A percentile compares a stretch with the other conserved stretches of the same genome.
Evolutionary conservation across 2,888 invertebrate genomes (phyloP).

Genomic region (Apodemia mormo): DNA sequence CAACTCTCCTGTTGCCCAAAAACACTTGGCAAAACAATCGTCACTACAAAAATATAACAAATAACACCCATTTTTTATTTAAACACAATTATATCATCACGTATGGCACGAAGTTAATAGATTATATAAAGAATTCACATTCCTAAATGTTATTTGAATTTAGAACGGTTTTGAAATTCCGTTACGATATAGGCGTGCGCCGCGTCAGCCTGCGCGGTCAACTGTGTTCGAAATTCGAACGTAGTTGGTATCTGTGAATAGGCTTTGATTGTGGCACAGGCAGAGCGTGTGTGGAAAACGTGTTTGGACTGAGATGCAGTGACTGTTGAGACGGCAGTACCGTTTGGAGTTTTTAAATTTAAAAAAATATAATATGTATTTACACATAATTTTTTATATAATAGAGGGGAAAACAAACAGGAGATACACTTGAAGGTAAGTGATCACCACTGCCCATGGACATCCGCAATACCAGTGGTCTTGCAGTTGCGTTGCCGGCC

Average conservation of each 20-base stretch:
- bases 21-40: conserved; percentile 69
- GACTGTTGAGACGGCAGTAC: conserved; percentile 40
- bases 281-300: conserved; percentile 62
- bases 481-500: too few species aligned
- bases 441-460: too few species aligned
- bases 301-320: conserved; percentile 59
- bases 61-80: conserved; percentile 67
- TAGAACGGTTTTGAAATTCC: conserved; percentile 47
- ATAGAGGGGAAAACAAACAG: too few species aligned
- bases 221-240: conserved; percentile 51
- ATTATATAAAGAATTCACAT: conserved; percentile 56
- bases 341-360: conserved; percentile 7
- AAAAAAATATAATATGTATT: not conserved
- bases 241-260: conserved; percentile 48
- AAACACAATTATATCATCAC: conserved; percentile 61
- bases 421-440: too few species aligned
- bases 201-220: conserved; percentile 66
- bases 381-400: too few species aligned
- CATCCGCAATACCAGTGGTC: too few species aligned
- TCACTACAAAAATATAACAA: conserved; percentile 67
- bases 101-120: conserved; percentile 67
- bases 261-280: conserved; percentile 69
- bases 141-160: conserved; percentile 60
- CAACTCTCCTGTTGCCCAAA: conserved; percentile 76
- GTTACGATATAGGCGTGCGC: conserved; percentile 53